These are phyloP conservation scores for Prietella phreatophila DNA, from an alignment of 2,113 vertebrate genomes.

Conservation along the genomic window DNA sequence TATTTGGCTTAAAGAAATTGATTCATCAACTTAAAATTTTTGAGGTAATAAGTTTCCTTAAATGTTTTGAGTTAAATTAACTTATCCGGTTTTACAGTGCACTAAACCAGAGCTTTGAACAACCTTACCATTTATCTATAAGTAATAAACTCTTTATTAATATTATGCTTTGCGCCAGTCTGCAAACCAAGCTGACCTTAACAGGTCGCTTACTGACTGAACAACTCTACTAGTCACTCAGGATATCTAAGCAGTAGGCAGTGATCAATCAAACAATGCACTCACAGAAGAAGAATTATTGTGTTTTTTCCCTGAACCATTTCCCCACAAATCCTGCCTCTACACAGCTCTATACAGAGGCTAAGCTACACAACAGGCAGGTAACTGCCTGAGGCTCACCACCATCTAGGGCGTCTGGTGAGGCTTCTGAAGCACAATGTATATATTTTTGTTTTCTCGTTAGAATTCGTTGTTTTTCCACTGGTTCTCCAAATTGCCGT, in stretches of 20 bases:
- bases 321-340: background rate
- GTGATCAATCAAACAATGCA: background rate
- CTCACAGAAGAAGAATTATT: background rate
- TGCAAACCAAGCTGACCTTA: background rate
- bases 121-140: background rate
- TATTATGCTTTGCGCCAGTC: background rate
- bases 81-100: no score
- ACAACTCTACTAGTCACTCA: slow-evolving; percentile 1
- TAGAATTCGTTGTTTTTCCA: slow-evolving; percentile 1
- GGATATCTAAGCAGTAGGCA: background rate
- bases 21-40: no score
- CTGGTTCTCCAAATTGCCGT: background rate
- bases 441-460: background rate
- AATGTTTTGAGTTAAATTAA: no score
- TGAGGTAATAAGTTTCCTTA: no score
- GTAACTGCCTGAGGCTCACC: background rate
- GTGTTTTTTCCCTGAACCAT: background rate
- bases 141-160: background rate
- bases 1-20: no score
- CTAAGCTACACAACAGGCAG: background rate
- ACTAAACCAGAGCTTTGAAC: background rate
- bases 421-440: background rate
- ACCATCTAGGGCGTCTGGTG: background rate
- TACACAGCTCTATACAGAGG: background rate
- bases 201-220: background rate